phyloP scores from a whole-genome alignment of 2,797 vertebrate species.

The Oryzias sinensis region DNA sequence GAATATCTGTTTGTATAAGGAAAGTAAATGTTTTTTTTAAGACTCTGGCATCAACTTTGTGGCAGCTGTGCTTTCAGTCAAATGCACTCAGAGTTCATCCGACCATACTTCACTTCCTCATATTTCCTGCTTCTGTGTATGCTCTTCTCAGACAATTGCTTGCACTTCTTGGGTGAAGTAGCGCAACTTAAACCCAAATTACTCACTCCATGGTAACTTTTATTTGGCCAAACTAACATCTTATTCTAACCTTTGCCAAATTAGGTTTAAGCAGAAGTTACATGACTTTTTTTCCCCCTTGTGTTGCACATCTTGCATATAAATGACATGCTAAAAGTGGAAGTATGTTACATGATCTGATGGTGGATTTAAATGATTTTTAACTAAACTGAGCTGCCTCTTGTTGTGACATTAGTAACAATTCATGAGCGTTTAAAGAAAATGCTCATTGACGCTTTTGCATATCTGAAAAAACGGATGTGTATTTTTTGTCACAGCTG shows the following conservation, averaged over 20 bases:
- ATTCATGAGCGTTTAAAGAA: background rate
- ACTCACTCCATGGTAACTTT: no score
- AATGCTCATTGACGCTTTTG: constrained; percentile 8
- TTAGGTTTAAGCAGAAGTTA: background rate
- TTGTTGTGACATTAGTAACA: no score
- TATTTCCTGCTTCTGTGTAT: background rate
- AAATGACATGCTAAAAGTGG: no score
- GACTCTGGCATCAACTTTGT: background rate
- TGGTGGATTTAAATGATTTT: no score
- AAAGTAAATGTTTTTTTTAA: background rate
- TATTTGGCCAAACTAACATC: no score
- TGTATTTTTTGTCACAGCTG: constrained; percentile 18
- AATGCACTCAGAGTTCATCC: constrained; percentile 15
- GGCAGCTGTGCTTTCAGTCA: constrained; percentile 40
- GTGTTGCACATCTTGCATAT: no score
- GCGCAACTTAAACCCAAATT: background rate
- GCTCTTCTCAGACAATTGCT: background rate
- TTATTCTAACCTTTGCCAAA: no score
- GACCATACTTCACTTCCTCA: constrained; percentile 41
- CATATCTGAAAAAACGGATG: constrained; percentile 15
- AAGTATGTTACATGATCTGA: no score
- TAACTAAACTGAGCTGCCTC: no score
- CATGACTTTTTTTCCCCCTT: background rate
- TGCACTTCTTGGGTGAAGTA: background rate
- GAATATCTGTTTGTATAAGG: no score